These are phyloP conservation scores for Dolomedes plantarius DNA, from an alignment of 2,888 invertebrate genomes.

Conservation along the genomic window DNA sequence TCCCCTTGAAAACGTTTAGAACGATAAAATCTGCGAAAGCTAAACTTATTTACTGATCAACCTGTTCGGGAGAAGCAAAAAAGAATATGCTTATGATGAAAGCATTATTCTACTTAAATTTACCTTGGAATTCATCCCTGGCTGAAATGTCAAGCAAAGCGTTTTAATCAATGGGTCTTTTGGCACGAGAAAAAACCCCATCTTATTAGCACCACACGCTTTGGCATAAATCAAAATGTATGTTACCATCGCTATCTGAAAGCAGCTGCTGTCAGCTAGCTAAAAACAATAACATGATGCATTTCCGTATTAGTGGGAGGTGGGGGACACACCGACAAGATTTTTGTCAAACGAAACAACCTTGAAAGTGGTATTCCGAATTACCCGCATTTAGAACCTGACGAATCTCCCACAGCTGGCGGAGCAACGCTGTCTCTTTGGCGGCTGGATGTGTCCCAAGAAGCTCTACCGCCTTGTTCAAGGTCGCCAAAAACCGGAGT, in stretches of 20 bases:
- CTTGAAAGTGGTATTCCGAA: conserved; percentile 27
- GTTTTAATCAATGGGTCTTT: background rate
- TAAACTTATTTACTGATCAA: too few species aligned
- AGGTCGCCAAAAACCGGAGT: conserved; percentile 30
- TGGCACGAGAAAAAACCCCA: background rate
- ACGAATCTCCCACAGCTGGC: conserved; percentile 48
- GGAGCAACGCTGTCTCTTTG: conserved; percentile 50
- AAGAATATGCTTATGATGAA: too few species aligned
- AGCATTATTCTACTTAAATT: too few species aligned
- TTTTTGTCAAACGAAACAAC: conserved; percentile 1
- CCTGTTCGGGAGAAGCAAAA: too few species aligned
- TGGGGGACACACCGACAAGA: background rate
- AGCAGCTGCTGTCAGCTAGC: background rate
- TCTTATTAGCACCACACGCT: background rate
- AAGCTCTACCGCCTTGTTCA: conserved; percentile 24
- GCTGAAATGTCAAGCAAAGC: background rate
- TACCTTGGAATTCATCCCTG: too few species aligned
- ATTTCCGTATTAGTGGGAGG: conserved; percentile 2
- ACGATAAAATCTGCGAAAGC: too few species aligned
- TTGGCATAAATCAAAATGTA: background rate
- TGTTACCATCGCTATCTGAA: background rate
- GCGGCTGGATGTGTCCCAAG: conserved; percentile 10
- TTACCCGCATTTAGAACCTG: conserved; percentile 38
- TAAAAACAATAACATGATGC: background rate
- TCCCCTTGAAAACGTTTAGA: too few species aligned